Evolutionary conservation across 2,797 vertebrate species (phyloP), one percentile per base, ranked within the genome.

Genomic region (Sebastiscus albofasciatus): DNA sequence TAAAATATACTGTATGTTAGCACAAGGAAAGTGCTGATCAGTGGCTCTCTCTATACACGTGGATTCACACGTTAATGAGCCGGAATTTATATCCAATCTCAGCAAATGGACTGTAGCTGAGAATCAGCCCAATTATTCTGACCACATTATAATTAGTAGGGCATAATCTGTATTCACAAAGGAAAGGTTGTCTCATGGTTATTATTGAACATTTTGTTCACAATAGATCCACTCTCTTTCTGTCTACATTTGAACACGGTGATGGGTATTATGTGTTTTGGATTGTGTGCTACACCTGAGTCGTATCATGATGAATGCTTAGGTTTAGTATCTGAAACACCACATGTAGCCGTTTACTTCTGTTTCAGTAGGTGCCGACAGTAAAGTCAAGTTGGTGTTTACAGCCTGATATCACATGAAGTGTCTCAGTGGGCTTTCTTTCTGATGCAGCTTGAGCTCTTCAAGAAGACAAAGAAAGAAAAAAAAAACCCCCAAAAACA

Each of bases 91-190:
- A 64, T 76, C 72, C 71, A 73, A 24, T 79, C 52, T 62, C 22
- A 27, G 62, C 46, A 85, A 87, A 88, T 88, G 80, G 88, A 34
- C 79, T 84, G 77, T 79, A 79, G 68, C 60, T 58, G 56, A 81
- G 62, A 77, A 68, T 88, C 52, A 72, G 20, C 56, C 20, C 60
- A 27, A 75, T 89, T 84, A 87, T 80, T 77, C 72, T 24, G 18
- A 72, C 65, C 70, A 39, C 74, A 65, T 86, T 56, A 72, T 60
- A 59, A 80, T 86, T 56, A 86, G 34, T 61, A 27, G 52, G 39
- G 31, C 49, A 66, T 74, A 36, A 82, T 89, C 80, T 85, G 34
- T 78, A 31, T 59, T 72, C 65, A 83, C 72, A 82, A 84, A 80
- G 34, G 36, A 85, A 82, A 70, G 34, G 58, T 75, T 79, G 18